These are phyloP conservation scores for Limenitis arthemis DNA, from an alignment of 2,888 invertebrate species.

Conservation along the genomic window DNA sequence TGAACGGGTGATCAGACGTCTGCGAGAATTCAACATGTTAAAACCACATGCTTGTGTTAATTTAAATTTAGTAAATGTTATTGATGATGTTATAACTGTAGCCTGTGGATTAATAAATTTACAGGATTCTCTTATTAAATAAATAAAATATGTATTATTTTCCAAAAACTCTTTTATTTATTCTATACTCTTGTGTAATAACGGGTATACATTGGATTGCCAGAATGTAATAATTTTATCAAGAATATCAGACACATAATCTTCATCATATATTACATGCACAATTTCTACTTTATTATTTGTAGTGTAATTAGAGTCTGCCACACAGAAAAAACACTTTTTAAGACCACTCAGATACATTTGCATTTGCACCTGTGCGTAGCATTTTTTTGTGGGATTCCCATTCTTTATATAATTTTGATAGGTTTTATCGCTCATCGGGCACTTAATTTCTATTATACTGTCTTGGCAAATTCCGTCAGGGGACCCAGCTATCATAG, in stretches of 20 bases:
- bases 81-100: slow-evolving; percentile 25
- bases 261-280: slow-evolving; percentile 9
- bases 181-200: neutral
- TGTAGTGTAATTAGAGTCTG: slow-evolving; percentile 16
- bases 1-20: slow-evolving; percentile 18
- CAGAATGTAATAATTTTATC: slow-evolving; percentile 6
- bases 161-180: no score
- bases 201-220: slow-evolving; percentile 1
- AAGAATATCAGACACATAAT: slow-evolving; percentile 6
- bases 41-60: slow-evolving; percentile 21
- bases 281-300: slow-evolving; percentile 3
- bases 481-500: slow-evolving; percentile 23
- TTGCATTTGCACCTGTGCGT: slow-evolving; percentile 20
- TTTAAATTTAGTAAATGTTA: slow-evolving; percentile 12
- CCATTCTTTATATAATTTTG: slow-evolving; percentile 20
- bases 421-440: slow-evolving; percentile 13
- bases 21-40: slow-evolving; percentile 22
- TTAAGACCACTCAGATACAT: slow-evolving; percentile 16
- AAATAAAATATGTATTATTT: no score
- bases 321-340: slow-evolving; percentile 23
- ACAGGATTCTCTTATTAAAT: slow-evolving; percentile 10
- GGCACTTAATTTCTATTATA: slow-evolving; percentile 24
- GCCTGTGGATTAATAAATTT: slow-evolving; percentile 28
- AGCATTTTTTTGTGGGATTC: slow-evolving; percentile 14
- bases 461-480: slow-evolving; percentile 19